These are phyloP conservation scores for Dromius quadrimaculatus DNA, from an alignment of 2,888 invertebrate species.

Conservation along the genomic window DNA sequence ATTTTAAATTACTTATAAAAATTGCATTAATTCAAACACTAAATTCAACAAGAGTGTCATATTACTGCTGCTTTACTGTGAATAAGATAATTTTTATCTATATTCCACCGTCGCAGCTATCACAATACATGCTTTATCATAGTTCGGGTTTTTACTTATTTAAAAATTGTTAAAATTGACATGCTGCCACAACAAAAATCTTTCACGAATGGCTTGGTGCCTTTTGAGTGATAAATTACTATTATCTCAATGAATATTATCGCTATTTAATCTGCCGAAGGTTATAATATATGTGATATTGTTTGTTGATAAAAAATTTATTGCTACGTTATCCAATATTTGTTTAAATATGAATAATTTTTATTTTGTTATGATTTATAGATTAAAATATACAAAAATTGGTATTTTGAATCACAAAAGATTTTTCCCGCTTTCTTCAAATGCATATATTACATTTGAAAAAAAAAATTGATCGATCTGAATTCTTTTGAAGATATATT, in stretches of 20 bases:
- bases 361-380: neutral
- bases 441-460: no score
- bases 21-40: no score
- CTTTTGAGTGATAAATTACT: conserved; percentile 21
- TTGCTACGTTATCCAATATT: conserved; percentile 6
- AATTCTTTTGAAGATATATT: no score
- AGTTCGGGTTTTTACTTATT: conserved; percentile 12
- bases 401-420: no score
- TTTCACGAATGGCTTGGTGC: conserved; percentile 13
- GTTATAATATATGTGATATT: conserved; percentile 26
- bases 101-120: conserved; percentile 32
- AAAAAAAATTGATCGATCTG: no score
- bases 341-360: neutral
- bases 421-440: no score
- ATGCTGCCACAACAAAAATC: conserved; percentile 12
- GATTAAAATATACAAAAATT: no score
- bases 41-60: no score
- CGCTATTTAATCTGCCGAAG: conserved; percentile 40
- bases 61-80: conserved; percentile 27
- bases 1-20: no score
- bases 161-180: conserved; percentile 12
- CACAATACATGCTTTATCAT: conserved; percentile 25
- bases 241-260: conserved; percentile 36
- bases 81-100: conserved; percentile 43
- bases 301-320: conserved; percentile 10